Evolutionary conservation across 1,140 invertebrate species (phyloP), one percentile per base, ranked within the genome.

Genomic region (Mycetomoellerius zeteki): DNA sequence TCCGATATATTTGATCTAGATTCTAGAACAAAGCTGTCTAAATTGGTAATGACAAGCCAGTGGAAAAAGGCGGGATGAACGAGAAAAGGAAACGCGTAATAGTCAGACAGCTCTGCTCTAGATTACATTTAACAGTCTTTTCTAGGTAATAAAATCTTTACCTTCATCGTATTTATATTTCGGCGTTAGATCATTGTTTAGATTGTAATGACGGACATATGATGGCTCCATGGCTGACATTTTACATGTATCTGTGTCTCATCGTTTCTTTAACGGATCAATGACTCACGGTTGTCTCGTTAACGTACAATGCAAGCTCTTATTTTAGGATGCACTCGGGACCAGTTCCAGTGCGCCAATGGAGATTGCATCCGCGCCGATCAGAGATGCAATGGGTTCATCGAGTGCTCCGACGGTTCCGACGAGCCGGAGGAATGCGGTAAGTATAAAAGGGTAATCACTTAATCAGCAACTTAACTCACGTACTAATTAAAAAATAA

Each of bases 371-470:
- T 97, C 60, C 94, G 95, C 0, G 88, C 91, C 52, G 94, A 94
- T n/a, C 95, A 95, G 92, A 94, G 93, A 10, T 97, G 96, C 82
- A 95, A 97, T 89, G 94, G 95, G 84, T 94, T 95, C 71, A 93
- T 94, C 37, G 96, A 98, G 87, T 98, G 97, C 90, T 93, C 93
- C 6, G 97, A 98, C 93, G 96, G 95, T 77, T 96, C 96, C 12
- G 97, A 98, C 89, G 97, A 97, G 93, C 54, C 77, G 5, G 91
- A 93, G 2, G 95, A 96, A 78, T 97, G 97, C 92, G 94, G 97
- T 97, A 94, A 96, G 96, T 96, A 7, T 62, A 33, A 65, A 65
- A 6, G 60, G 16, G 4, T 33, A 33, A 67, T 64, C 3, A 33
- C 7, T 24, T 27, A 60, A 64, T 62, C 7, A 64, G 60, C 60